A percentile compares a stretch with the other conserved stretches of the same genome.
Evolutionary conservation across 2,113 vertebrate genomes (phyloP).

Genomic region (Deroptyus accipitrinus): DNA sequence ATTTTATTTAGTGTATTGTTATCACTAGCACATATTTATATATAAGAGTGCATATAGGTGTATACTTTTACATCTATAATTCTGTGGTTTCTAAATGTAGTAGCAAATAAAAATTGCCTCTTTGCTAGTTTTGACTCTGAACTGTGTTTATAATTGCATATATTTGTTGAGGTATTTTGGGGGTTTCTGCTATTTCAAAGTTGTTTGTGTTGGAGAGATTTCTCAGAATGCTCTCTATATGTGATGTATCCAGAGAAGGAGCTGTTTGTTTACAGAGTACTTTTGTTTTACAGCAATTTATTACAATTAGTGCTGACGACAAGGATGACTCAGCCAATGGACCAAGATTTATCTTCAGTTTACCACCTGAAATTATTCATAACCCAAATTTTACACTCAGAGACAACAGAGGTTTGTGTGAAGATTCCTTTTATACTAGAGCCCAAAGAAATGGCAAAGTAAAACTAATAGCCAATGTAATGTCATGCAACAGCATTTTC

Average conservation of each 20-base stretch:
- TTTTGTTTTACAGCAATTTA: constrained; percentile 80
- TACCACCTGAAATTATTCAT: constrained; percentile 87
- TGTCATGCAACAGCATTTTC: neutral
- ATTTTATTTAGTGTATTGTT: neutral
- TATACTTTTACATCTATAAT: neutral
- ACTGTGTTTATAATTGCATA: neutral
- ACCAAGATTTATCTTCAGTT: constrained; percentile 90
- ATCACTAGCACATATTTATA: neutral
- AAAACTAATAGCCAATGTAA: neutral
- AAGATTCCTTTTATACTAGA: neutral
- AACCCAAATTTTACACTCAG: constrained; percentile 96
- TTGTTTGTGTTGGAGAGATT: neutral
- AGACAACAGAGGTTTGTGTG: constrained; percentile 90
- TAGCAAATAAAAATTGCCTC: neutral
- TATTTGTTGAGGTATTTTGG: neutral
- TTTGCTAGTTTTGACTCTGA: neutral
- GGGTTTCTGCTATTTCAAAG: neutral
- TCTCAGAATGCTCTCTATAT: neutral
- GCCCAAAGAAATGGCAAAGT: constrained; percentile 1
- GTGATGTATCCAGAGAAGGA: neutral
- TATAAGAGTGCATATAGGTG: neutral
- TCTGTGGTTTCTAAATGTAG: neutral
- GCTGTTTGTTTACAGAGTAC: constrained; percentile 44
- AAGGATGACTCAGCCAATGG: constrained; percentile 92
- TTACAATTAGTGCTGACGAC: constrained; percentile 92